These are phyloP conservation scores for Carassius auratus DNA, from an alignment of 2,113 vertebrate species.

Conservation along the genomic window DNA sequence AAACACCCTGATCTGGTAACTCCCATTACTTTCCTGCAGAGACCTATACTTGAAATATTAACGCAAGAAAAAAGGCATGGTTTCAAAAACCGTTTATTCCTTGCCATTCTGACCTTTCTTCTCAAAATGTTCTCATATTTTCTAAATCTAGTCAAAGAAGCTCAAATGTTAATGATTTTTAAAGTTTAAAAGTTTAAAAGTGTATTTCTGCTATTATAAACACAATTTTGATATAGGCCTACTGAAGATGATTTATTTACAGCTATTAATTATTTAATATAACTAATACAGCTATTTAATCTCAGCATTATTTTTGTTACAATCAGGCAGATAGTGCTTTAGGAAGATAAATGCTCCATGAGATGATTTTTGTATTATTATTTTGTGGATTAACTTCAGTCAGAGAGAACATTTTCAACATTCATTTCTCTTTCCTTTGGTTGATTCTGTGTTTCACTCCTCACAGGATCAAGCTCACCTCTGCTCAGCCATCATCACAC, in stretches of 20 bases:
- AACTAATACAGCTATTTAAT: too few species aligned
- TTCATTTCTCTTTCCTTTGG: neutral
- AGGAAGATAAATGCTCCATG: neutral
- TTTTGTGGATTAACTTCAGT: neutral
- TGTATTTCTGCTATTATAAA: too few species aligned
- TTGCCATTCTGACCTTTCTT: too few species aligned
- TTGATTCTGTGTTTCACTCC: neutral
- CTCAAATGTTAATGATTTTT: neutral
- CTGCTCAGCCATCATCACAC: neutral
- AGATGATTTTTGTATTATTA: neutral
- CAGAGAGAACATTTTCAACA: neutral
- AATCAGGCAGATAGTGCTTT: neutral
- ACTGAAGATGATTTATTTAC: neutral
- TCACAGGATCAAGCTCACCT: neutral
- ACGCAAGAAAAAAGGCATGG: too few species aligned
- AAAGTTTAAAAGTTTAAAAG: too few species aligned
- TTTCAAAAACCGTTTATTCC: too few species aligned
- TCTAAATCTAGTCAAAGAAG: neutral
- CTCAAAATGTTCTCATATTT: too few species aligned
- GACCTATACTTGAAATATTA: too few species aligned
- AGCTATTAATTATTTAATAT: too few species aligned
- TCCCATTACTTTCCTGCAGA: too few species aligned
- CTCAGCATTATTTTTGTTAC: neutral
- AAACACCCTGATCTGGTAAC: too few species aligned
- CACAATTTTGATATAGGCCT: neutral